Evolutionary conservation across 2,888 invertebrate genomes (phyloP), one percentile per base, ranked within the genome.

Genomic region (Synergus umbraculus): DNA sequence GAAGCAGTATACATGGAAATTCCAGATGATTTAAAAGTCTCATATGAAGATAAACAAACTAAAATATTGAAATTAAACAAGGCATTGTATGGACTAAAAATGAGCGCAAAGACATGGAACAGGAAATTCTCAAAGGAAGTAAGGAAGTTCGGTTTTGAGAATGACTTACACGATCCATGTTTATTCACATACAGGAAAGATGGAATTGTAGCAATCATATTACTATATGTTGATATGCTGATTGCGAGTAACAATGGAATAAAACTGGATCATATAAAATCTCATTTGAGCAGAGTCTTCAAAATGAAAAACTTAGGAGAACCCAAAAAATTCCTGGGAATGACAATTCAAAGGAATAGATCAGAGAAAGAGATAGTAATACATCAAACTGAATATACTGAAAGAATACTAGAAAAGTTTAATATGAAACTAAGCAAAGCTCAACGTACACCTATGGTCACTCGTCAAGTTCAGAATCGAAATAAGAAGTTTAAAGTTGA

Each of bases 231-330:
- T 65, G 76, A 80, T n/a, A 77, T 79, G 15, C n/a, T 81, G 9
- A 12, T 82, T 37, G 81, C 82, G 0, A 82, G 81, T 49, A 85
- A 87, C 60, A 80, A 82, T 46, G 0, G n/a, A 64, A 37, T 82
- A 37, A 82, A 80, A 65, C 44, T 82, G 9, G n/a, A 78, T 0
- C n/a, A 83, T 73, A 81, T 85, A 1, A 84, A 81, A 81, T 37
- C 44, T 15, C 76, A 82, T 18, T 66, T 84, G 2, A 18, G 63
- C 4, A 77, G 29, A 10, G 76, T 60, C 5, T 86, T 86, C 49
- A 49, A 83, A 29, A 83, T 85, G 81, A 85, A 82, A 65, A 79
- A 83, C 60, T 73, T 86, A 12, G 83, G 84, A 13, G 81, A 82
- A 78, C 80, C 82, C 10, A 80, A 76, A 80, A 77, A 58, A 0